phyloP scores from a whole-genome alignment of 2,113 vertebrate species.

The Triplophysa siluroides region DNA sequence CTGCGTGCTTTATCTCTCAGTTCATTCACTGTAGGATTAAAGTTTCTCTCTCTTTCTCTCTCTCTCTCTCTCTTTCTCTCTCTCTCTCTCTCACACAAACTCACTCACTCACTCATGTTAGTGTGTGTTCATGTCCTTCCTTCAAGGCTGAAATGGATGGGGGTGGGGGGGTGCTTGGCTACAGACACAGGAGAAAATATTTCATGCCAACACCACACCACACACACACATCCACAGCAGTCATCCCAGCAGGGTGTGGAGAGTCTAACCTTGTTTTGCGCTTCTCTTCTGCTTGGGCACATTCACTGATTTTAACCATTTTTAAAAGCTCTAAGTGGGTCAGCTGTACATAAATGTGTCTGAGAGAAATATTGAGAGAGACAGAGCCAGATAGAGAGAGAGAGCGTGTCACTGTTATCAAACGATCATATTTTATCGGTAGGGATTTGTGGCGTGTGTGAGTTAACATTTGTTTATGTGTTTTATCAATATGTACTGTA shows the following conservation, averaged over 20 bases:
- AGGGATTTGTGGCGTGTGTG: neutral
- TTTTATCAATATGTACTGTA: neutral
- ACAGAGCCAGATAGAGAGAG: neutral
- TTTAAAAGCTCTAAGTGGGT: conserved; percentile 44
- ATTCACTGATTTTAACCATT: conserved; percentile 54
- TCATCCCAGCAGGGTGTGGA: conserved; percentile 50
- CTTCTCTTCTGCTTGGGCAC: conserved; percentile 45
- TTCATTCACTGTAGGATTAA: no score
- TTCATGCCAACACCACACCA: conserved; percentile 42
- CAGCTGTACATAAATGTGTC: conserved; percentile 56
- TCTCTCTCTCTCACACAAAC: no score
- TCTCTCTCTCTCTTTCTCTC: no score
- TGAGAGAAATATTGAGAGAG: neutral
- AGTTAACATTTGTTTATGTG: neutral
- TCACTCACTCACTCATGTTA: conserved; percentile 6
- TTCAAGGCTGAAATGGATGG: conserved; percentile 51
- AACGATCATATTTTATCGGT: neutral
- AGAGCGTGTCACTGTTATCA: neutral
- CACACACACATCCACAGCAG: conserved; percentile 30
- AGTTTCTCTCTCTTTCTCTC: neutral
- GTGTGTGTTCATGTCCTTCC: conserved; percentile 48
- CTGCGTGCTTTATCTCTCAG: no score
- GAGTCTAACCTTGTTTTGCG: conserved; percentile 54
- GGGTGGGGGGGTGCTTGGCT: conserved; percentile 14
- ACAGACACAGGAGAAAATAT: conserved; percentile 45